These are phyloP conservation scores for Gila robusta DNA, from an alignment of 2,797 vertebrate species.

Conservation along the genomic window DNA sequence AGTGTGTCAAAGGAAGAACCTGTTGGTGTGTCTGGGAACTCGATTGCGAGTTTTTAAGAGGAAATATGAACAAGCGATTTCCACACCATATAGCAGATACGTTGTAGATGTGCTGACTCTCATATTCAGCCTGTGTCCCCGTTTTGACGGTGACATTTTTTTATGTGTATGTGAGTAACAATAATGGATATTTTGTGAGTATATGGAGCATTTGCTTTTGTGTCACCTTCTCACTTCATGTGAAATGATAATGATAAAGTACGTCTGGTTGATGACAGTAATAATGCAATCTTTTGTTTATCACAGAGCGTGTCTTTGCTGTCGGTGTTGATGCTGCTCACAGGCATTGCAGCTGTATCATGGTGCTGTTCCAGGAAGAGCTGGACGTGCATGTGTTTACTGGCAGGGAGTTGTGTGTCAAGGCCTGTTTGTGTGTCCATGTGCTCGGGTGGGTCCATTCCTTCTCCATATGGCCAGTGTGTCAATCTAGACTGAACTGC, in stretches of 20 bases:
- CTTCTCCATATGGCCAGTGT: slow-evolving; percentile 42
- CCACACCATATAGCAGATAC: neutral
- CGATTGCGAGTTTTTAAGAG: neutral
- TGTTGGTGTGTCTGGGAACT: slow-evolving; percentile 41
- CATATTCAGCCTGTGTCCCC: neutral
- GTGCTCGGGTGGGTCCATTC: slow-evolving; percentile 24
- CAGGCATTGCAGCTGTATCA: slow-evolving; percentile 79
- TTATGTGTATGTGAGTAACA: neutral
- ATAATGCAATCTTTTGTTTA: slow-evolving; percentile 55
- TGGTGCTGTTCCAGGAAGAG: slow-evolving; percentile 79
- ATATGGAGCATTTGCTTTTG: neutral
- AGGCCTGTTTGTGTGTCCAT: slow-evolving; percentile 44
- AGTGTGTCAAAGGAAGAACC: slow-evolving; percentile 46
- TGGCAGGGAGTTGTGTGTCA: slow-evolving; percentile 66
- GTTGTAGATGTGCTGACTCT: slow-evolving; percentile 18
- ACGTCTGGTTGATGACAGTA: slow-evolving; percentile 35
- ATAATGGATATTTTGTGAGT: neutral
- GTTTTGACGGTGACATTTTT: slow-evolving; percentile 5
- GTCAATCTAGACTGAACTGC: slow-evolving; percentile 27
- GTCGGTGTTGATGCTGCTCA: slow-evolving; percentile 65
- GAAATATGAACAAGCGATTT: neutral
- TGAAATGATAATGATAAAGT: slow-evolving; percentile 27
- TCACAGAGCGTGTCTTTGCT: slow-evolving; percentile 56
- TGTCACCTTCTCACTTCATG: slow-evolving; percentile 30
- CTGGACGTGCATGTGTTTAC: slow-evolving; percentile 80